These are phyloP conservation scores for Chamaetylas fuelleborni DNA, from an alignment of 2,113 vertebrate genomes.

Conservation along the genomic window DNA sequence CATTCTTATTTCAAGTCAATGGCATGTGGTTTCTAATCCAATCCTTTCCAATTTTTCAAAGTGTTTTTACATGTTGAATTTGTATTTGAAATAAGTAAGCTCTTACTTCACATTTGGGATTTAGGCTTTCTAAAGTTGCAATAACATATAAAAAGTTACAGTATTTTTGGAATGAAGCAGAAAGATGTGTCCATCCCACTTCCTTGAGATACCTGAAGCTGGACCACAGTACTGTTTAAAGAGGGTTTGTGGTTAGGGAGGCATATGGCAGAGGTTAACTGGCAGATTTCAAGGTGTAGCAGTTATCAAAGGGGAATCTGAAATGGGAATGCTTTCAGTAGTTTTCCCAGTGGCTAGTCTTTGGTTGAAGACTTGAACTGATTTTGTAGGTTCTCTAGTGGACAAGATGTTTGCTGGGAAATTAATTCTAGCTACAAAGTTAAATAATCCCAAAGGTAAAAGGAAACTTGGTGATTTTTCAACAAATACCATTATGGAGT, in stretches of 20 bases:
- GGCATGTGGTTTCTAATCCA: neutral
- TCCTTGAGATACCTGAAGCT: neutral
- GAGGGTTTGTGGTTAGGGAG: neutral
- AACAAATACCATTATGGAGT: neutral
- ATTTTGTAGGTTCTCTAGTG: neutral
- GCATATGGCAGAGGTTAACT: neutral
- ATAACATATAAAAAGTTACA: neutral
- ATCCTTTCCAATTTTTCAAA: neutral
- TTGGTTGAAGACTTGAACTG: neutral
- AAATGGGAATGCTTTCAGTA: neutral
- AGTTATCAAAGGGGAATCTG: neutral
- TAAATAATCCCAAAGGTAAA: neutral
- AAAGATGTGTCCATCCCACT: neutral
- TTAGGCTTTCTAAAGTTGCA: neutral
- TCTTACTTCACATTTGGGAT: neutral
- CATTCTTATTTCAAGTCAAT: neutral
- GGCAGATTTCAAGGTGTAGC: neutral
- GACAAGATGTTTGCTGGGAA: neutral
- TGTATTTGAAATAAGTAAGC: neutral
- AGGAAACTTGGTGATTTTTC: neutral
- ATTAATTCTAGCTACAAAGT: neutral
- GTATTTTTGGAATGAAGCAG: neutral
- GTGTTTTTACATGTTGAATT: neutral
- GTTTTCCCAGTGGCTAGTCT: neutral
- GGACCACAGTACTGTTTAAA: neutral